phyloP scores from a whole-genome alignment of 2,113 vertebrate genomes.

The Entomyzon cyanotis region DNA sequence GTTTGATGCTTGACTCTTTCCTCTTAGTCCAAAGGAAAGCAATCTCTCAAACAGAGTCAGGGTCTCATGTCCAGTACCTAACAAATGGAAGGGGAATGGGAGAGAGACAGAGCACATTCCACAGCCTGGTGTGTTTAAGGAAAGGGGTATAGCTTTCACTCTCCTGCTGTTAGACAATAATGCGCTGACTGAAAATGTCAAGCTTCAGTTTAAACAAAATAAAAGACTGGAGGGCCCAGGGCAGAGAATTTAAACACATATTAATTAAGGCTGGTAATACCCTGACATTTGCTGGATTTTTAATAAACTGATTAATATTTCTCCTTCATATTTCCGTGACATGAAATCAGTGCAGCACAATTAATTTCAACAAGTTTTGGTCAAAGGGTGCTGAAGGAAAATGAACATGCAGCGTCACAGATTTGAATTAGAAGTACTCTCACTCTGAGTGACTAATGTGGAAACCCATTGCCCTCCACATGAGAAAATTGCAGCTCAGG shows the following conservation, averaged over 20 bases:
- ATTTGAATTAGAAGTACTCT: not conserved
- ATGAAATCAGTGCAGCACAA: constrained; percentile 34
- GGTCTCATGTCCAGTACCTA: not conserved
- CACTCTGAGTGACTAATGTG: not conserved
- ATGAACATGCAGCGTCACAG: not conserved
- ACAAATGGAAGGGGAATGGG: constrained; percentile 48
- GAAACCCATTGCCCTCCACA: not conserved
- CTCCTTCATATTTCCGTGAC: constrained; percentile 53
- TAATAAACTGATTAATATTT: constrained; percentile 69
- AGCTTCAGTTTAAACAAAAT: constrained; percentile 74
- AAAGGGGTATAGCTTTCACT: constrained; percentile 65
- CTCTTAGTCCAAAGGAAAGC: not conserved
- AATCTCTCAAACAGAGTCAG: not conserved
- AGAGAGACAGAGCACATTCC: constrained; percentile 65
- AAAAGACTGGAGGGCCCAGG: constrained; percentile 52
- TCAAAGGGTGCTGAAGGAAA: constrained; percentile 17
- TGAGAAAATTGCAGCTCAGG: not conserved
- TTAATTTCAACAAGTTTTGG: constrained; percentile 54
- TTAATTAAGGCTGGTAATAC: constrained; percentile 65
- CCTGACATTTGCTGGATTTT: constrained; percentile 61
- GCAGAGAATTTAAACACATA: constrained; percentile 68
- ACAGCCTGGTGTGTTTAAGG: constrained; percentile 68
- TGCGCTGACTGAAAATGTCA: constrained; percentile 74
- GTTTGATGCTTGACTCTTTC: not conserved
- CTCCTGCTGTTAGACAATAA: constrained; percentile 70